Evolutionary conservation across 2,113 vertebrate species (phyloP), one percentile per base, ranked within the genome.

Genomic region (Forbesichthys papilliferus): DNA sequence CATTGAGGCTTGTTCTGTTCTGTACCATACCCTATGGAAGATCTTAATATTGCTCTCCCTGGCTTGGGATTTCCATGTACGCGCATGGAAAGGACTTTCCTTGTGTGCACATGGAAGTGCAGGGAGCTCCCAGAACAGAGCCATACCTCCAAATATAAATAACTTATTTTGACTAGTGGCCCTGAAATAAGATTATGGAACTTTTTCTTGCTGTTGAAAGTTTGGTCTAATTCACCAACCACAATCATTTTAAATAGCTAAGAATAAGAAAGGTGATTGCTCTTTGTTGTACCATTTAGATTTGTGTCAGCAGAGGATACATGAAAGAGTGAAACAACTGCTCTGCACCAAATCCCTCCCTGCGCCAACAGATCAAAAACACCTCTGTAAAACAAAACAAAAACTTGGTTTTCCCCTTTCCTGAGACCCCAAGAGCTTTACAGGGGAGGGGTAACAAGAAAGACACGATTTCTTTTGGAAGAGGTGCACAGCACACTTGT

Each of bases 261-360:
- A 71, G 75, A 63, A 84, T 73, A 82, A 79, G 58, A 78, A 82
- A 89, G 86, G 82, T 88, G 84, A 88, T 87, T 86, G 86, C 84
- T 82, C 81, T 80, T 68, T 65, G 88, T 84, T 87, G 85, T 69
- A 84, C 87, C 86, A 73, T 80, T 71, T 66, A 58, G 14, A 11
- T 77, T 69, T 83, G 61, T 83, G 73, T 87, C 88, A 89, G 81
- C 54, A 12, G 84, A 90, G 86, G 83, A 87, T 84, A 84, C 81
- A 88, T 90, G 82, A 88, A 90, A 89, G 86, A 87, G 75, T 64
- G 86, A 85, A 89, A 74, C 68, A 66, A 55, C 74, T 58, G 13
- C 85, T 82, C 65, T 82, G 82, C 86, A 86, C 74, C 76, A 78
- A 86, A 85, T 89, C 84, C 84, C 87, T 75, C 83, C 88, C 73